phyloP scores from a whole-genome alignment of 2,797 vertebrate genomes.

The Alectoris magna region DNA sequence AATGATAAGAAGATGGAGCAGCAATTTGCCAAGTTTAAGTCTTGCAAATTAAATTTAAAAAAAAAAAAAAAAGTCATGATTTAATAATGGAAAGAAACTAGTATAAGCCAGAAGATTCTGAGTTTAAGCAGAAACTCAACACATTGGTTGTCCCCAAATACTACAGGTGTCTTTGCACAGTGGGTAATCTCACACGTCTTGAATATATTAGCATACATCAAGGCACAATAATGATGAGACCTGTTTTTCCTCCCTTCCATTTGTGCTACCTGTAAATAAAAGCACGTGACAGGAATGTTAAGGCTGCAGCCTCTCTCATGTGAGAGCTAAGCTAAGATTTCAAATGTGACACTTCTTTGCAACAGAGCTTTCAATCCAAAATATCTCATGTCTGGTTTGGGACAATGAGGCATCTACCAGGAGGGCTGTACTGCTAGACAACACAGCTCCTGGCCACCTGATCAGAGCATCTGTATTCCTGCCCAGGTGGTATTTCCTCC shows the following conservation, averaged over 20 bases:
- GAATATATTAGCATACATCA: constrained; percentile 73
- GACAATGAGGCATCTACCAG: background rate
- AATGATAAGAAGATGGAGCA: constrained; percentile 39
- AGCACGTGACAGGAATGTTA: constrained; percentile 57
- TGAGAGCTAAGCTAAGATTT: background rate
- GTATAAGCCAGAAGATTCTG: constrained; percentile 25
- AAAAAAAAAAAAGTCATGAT: background rate
- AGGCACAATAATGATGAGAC: constrained; percentile 66
- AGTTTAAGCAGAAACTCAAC: constrained; percentile 51
- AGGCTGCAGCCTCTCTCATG: constrained; percentile 20
- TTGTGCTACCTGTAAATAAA: constrained; percentile 75
- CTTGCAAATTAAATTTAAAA: constrained; percentile 44
- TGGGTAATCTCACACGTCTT: constrained; percentile 50
- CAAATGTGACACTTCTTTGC: background rate
- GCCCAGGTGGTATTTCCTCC: background rate
- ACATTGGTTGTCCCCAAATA: constrained; percentile 64
- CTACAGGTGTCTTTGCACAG: constrained; percentile 60
- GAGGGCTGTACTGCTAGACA: background rate
- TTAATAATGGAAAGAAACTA: constrained; percentile 43
- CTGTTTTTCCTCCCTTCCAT: constrained; percentile 58
- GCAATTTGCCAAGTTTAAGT: constrained; percentile 62
- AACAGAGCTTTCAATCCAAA: background rate
- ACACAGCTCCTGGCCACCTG: background rate
- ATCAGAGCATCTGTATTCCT: constrained; percentile 8
- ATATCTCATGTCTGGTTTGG: background rate